phyloP scores from a whole-genome alignment of 2,797 vertebrate species.

The Alauda arvensis region DNA sequence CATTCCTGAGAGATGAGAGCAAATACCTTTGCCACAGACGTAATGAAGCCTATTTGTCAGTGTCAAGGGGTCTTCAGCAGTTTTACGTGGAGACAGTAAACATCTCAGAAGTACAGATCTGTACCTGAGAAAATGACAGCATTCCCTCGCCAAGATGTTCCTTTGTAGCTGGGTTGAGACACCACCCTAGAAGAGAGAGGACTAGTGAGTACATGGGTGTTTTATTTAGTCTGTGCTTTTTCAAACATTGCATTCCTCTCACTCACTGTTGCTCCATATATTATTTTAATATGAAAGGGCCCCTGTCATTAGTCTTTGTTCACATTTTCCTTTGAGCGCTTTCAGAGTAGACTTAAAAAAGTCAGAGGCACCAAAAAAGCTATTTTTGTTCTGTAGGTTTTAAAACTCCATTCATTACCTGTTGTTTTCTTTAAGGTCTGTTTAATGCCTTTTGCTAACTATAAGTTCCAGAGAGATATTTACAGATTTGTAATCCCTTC shows the following conservation, averaged over 20 bases:
- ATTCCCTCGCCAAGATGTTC: constrained; percentile 57
- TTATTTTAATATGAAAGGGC: constrained; percentile 72
- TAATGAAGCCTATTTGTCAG: constrained; percentile 66
- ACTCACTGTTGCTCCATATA: constrained; percentile 52
- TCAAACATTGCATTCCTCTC: constrained; percentile 68
- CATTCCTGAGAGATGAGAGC: constrained; percentile 69
- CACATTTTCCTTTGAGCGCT: constrained; percentile 64
- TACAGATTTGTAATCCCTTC: constrained; percentile 62
- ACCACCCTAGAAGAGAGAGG: constrained; percentile 38
- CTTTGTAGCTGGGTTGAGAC: constrained; percentile 60
- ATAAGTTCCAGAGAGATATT: constrained; percentile 56
- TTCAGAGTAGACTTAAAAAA: constrained; percentile 52
- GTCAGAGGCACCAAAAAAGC: constrained; percentile 51
- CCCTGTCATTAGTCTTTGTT: constrained; percentile 70
- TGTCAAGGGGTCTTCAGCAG: constrained; percentile 57
- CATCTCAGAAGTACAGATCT: constrained; percentile 60
- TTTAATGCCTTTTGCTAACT: constrained; percentile 60
- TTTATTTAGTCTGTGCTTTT: constrained; percentile 69
- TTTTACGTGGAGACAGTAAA: constrained; percentile 44
- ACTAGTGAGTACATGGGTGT: constrained; percentile 55
- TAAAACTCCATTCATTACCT: constrained; percentile 60
- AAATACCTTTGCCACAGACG: constrained; percentile 58
- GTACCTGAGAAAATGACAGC: constrained; percentile 59
- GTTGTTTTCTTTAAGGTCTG: constrained; percentile 67
- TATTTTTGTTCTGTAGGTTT: constrained; percentile 63